These are phyloP conservation scores for Miltochrista miniata DNA, from an alignment of 2,888 invertebrate genomes.

Conservation along the genomic window DNA sequence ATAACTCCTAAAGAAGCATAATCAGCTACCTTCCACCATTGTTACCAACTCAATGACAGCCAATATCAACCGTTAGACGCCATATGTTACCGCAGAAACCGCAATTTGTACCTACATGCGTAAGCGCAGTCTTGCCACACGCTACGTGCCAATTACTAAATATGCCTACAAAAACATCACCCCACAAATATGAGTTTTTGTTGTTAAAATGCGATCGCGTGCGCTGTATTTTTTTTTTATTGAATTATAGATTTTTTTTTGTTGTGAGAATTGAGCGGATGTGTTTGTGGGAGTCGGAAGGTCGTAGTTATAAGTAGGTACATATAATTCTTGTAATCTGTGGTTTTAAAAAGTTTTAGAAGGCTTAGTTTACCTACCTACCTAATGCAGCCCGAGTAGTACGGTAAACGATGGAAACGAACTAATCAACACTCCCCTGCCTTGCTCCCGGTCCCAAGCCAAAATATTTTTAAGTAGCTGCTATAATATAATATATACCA, in stretches of 20 bases:
- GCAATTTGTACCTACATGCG: slow-evolving; percentile 30
- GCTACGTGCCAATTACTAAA: slow-evolving; percentile 73
- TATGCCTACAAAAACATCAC: slow-evolving; percentile 52
- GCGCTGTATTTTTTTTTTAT: slow-evolving; percentile 15
- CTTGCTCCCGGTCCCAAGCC: too few relatives aligned
- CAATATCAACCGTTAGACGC: slow-evolving; percentile 24
- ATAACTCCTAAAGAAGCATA: too few relatives aligned
- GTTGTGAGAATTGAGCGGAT: slow-evolving; percentile 6
- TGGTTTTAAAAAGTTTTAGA: too few relatives aligned
- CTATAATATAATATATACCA: too few relatives aligned
- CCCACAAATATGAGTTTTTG: slow-evolving; percentile 34
- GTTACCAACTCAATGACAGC: too few relatives aligned
- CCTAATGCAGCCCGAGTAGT: too few relatives aligned
- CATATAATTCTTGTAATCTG: too few relatives aligned
- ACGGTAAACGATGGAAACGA: too few relatives aligned
- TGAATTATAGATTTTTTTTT: slow-evolving; percentile 7
- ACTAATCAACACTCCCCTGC: too few relatives aligned
- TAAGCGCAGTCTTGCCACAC: slow-evolving; percentile 44
- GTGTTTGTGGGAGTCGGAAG: slow-evolving; percentile 13
- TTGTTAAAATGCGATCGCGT: slow-evolving; percentile 37
- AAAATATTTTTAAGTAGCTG: too few relatives aligned
- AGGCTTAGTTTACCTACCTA: too few relatives aligned
- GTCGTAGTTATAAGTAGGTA: background rate
- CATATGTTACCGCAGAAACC: slow-evolving; percentile 35
- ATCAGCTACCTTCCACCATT: too few relatives aligned